phyloP scores from a whole-genome alignment of 2,888 invertebrate genomes.

The Punctoribates punctum region DNA sequence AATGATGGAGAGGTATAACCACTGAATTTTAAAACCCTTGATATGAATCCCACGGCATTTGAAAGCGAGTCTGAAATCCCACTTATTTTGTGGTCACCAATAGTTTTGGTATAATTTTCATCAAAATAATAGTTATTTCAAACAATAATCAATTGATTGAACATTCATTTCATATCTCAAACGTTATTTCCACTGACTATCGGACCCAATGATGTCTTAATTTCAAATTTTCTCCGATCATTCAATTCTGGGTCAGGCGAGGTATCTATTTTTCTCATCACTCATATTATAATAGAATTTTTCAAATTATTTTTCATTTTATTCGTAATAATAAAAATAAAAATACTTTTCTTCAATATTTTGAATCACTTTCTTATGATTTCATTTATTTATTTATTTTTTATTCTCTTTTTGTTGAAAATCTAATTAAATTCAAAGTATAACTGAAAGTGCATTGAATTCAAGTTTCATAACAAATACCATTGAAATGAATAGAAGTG shows the following conservation, averaged over 20 bases:
- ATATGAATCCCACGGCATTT: constrained; percentile 5
- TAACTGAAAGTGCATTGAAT: no score
- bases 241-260: neutral
- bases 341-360: no score
- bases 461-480: no score
- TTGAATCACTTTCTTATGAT: no score
- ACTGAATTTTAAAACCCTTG: neutral
- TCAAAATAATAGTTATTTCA: neutral
- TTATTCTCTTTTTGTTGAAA: no score
- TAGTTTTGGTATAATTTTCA: neutral
- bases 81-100: constrained; percentile 7
- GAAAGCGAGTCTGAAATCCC: neutral
- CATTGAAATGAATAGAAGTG: no score
- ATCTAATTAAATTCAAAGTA: no score
- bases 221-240: neutral
- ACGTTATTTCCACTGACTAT: no score
- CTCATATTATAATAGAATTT: neutral
- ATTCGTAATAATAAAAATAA: neutral
- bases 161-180: no score
- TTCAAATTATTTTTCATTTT: neutral
- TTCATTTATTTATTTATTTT: no score
- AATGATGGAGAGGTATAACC: neutral
- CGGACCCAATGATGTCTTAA: neutral
- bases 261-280: constrained; percentile 5
- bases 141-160: no score